A percentile compares a stretch with the other conserved stretches of the same genome.
Evolutionary conservation across 2,113 vertebrate genomes (phyloP).

Genomic region (Grus americana): DNA sequence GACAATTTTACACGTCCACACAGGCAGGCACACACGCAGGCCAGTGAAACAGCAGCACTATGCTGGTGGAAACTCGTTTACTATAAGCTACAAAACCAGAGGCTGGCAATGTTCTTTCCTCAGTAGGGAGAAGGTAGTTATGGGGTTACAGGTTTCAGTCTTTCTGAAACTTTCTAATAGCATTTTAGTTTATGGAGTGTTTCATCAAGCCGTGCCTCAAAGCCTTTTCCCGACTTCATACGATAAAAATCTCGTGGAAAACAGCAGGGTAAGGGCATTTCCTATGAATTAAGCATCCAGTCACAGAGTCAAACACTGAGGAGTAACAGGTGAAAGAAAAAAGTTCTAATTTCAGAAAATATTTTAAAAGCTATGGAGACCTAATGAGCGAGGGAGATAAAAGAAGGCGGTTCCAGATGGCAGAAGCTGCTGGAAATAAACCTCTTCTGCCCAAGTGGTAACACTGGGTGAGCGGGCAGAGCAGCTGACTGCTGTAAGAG

Average conservation of each 20-base stretch:
- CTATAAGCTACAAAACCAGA: neutral
- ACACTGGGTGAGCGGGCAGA: neutral
- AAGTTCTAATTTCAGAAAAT: neutral
- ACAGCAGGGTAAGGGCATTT: neutral
- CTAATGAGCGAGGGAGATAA: neutral
- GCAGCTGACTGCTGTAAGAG: neutral
- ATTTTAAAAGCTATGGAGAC: neutral
- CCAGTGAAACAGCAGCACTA: neutral
- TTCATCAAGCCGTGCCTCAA: neutral
- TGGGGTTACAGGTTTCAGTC: neutral
- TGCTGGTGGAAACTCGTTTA: neutral
- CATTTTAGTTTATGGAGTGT: neutral
- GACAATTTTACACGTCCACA: neutral
- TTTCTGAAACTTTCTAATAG: neutral
- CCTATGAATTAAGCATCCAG: neutral
- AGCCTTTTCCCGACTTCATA: neutral
- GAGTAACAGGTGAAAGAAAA: neutral
- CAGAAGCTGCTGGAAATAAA: neutral
- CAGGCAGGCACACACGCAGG: too few species aligned
- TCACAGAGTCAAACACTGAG: neutral
- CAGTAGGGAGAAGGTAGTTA: neutral
- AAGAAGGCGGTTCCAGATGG: neutral
- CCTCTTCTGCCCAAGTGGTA: neutral
- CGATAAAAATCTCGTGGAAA: rapidly evolving
- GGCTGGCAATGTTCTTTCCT: neutral